Evolutionary conservation across 2,888 invertebrate genomes (phyloP), one percentile per base, ranked within the genome.

Genomic region (Invenusta paracnida): DNA sequence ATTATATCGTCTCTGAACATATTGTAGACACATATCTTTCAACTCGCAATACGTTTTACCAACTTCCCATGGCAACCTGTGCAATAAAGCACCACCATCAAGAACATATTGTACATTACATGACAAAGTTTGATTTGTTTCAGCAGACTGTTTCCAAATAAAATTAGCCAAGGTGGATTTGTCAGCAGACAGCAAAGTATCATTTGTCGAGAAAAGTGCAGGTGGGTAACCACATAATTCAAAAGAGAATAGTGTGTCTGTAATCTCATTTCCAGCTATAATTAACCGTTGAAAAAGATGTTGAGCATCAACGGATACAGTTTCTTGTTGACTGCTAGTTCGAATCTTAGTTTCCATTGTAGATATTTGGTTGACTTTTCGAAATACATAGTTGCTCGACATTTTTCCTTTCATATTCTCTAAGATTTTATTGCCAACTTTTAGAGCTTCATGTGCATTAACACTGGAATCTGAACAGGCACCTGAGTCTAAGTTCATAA

Each of bases 401-500:
- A 30, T 87, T 82, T 87, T 30, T 11, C 86, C 87, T 81, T 81
- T 82, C 88, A 88, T 88, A 0, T 29, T 30, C 17, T 67, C 23
- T 13, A 88, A 25, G 5, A 89, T 88, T 1, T 29, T 67, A 5
- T 28, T 11, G 25, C 88, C 88, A 67, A 87, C 29, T 5, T 85
- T 67, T 31, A 85, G 84, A 28, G 89, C 88, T 11, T 67, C 67
- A 29, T 88, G 87, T 0, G 86, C 87, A 88, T 88, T 88, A 0
- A 88, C 87, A 0, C 31, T 66, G 0, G 81, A 81, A 13, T 87
- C 87, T 5, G 87, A 88, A 82, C 29, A 30, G 1, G 86, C 87
- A 27, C 89, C 88, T 31, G 87, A 88, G 79, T 86, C 88, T 30
- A 89, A 87, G 82, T 88, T 89, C 29, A 87, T 83, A 0, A 89